phyloP scores from a whole-genome alignment of 2,113 vertebrate species.

The Oenanthe oenanthe region DNA sequence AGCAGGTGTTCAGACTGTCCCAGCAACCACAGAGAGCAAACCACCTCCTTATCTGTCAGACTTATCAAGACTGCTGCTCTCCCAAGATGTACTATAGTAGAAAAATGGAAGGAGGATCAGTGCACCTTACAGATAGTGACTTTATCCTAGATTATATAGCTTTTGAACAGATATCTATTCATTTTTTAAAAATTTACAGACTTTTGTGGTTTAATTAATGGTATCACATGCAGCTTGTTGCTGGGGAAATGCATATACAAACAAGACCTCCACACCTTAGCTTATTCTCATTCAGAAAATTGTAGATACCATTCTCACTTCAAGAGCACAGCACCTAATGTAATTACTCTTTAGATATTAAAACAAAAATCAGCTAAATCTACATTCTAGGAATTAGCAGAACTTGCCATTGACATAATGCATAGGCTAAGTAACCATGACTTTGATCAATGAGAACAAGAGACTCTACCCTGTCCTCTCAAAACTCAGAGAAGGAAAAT shows the following conservation, averaged over 20 bases:
- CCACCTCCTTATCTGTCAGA: neutral
- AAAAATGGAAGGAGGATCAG: neutral
- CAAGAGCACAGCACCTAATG: neutral
- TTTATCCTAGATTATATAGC: neutral
- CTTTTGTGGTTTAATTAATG: neutral
- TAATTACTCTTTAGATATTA: neutral
- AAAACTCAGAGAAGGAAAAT: neutral
- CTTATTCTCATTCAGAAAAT: neutral
- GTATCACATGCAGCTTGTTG: neutral
- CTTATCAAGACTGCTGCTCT: neutral
- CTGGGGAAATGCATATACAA: neutral
- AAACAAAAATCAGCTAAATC: neutral
- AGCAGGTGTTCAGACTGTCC: conserved; percentile 22
- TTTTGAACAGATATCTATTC: neutral
- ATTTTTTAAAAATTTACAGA: neutral
- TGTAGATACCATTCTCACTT: neutral
- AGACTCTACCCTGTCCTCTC: neutral
- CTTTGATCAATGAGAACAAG: neutral
- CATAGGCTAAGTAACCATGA: neutral
- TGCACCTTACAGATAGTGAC: neutral
- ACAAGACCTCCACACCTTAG: neutral
- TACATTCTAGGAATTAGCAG: neutral
- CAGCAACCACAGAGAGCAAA: neutral
- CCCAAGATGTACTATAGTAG: neutral
- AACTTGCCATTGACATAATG: neutral